Percentiles rank a stretch among this genome's conserved stretches.
phyloP scores from a whole-genome alignment of 92 coral and sea anemone species.

The Desmophyllum pertusum region DNA sequence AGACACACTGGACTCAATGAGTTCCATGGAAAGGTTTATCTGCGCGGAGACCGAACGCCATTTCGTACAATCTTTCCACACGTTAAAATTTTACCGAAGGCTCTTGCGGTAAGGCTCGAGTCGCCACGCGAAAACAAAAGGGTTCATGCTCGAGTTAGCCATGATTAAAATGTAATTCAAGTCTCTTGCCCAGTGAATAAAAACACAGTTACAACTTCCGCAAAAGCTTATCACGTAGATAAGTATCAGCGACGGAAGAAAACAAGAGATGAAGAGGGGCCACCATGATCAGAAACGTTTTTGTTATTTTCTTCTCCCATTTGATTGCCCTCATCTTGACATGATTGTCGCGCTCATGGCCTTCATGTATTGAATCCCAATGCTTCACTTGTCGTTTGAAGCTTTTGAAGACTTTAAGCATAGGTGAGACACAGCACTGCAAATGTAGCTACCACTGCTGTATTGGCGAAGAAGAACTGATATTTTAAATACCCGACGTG shows the following conservation, averaged over 20 bases:
- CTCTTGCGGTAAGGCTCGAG: constrained; percentile 56
- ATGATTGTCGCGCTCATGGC: neutral
- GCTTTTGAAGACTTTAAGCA: constrained; percentile 53
- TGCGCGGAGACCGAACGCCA: constrained; percentile 28
- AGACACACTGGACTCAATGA: neutral
- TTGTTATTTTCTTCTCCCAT: constrained; percentile 70
- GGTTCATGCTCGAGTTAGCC: constrained; percentile 70
- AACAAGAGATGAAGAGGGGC: constrained; percentile 55
- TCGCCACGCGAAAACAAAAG: constrained; percentile 71
- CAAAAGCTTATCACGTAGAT: constrained; percentile 67
- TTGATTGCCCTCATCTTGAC: constrained; percentile 48
- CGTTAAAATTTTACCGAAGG: constrained; percentile 63
- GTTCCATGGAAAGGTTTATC: constrained; percentile 18
- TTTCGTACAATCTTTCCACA: constrained; percentile 41
- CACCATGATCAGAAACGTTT: constrained; percentile 66
- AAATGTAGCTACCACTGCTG: constrained; percentile 84
- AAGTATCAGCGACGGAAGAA: constrained; percentile 56
- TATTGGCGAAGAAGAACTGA: constrained; percentile 88
- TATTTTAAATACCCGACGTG: constrained; percentile 79
- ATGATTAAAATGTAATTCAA: constrained; percentile 44
- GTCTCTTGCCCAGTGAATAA: constrained; percentile 73
- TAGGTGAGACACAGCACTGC: constrained; percentile 64
- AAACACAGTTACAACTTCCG: constrained; percentile 59
- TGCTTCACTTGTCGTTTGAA: constrained; percentile 28
- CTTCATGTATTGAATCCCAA: constrained; percentile 17